Conservation (phyloP, 2,888 invertebrate species). For the Calliphora vomitoria region DNA sequence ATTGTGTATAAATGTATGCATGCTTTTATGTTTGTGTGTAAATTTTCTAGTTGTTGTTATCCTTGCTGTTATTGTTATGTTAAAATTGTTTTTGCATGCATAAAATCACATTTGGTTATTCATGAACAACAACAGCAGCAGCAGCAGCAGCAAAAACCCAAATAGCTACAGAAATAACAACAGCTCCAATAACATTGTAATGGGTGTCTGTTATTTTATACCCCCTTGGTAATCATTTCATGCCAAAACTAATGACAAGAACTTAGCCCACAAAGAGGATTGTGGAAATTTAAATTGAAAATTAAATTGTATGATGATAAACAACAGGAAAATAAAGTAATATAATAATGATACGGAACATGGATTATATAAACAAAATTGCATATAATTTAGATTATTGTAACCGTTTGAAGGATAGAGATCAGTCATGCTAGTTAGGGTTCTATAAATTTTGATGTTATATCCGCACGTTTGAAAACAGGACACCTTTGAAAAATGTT, state of each 20-base stretch:
- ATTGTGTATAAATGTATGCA: background rate
- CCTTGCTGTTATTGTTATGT: conserved; percentile 10
- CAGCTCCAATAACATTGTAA: conserved; percentile 17
- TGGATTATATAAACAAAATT: background rate
- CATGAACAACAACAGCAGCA: conserved; percentile 31
- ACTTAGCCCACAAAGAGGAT: conserved; percentile 23
- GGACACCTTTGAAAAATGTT: too few relatives aligned
- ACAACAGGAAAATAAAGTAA: conserved; percentile 1
- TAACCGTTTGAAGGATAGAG: too few relatives aligned
- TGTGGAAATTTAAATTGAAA: conserved; percentile 27
- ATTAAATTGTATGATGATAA: conserved; percentile 29
- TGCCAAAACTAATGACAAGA: conserved; percentile 42
- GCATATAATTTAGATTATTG: background rate
- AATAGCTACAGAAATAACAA: background rate
- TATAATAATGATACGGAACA: background rate
- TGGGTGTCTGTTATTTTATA: conserved; percentile 22
- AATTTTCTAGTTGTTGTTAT: background rate
- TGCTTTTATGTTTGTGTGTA: background rate
- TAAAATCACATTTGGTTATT: conserved; percentile 65
- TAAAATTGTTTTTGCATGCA: conserved; percentile 60
- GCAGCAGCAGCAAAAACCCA: background rate
- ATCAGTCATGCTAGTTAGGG: too few relatives aligned
- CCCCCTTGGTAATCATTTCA: conserved; percentile 35
- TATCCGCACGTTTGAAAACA: too few relatives aligned
- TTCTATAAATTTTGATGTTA: too few relatives aligned